These are phyloP conservation scores for Mycteria americana DNA, from an alignment of 2,797 vertebrate genomes.

Conservation along the genomic window DNA sequence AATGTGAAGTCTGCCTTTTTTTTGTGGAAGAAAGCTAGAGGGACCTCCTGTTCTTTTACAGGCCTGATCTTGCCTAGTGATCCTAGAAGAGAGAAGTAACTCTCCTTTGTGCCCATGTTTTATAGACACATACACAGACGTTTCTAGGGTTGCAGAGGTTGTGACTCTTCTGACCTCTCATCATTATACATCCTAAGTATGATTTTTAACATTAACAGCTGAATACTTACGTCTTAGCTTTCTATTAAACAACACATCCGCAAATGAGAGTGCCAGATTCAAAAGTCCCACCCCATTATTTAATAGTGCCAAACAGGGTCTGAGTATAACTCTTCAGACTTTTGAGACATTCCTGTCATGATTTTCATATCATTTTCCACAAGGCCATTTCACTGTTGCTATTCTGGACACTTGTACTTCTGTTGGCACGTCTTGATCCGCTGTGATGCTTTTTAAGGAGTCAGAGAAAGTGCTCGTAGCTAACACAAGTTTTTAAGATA, in stretches of 20 bases:
- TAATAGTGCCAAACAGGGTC: neutral
- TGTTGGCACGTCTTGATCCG: neutral
- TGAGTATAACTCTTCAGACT: neutral
- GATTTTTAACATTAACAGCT: neutral
- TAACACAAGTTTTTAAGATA: neutral
- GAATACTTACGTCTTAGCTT: neutral
- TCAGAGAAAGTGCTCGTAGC: accelerated
- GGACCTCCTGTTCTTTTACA: neutral
- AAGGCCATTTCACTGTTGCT: neutral
- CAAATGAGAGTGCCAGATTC: neutral
- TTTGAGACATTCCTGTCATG: neutral
- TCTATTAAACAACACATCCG: neutral
- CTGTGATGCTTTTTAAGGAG: neutral
- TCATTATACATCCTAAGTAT: neutral
- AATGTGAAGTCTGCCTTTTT: neutral
- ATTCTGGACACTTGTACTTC: neutral
- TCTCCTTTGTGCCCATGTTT: neutral
- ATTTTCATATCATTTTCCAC: neutral
- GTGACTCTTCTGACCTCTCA: neutral
- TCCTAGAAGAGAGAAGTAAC: neutral
- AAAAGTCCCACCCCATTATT: neutral
- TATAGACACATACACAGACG: neutral
- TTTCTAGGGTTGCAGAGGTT: neutral
- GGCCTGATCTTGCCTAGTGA: neutral
- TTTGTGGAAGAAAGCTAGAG: neutral